Base-by-base conservation (phyloP, 2,888 invertebrate genomes). In the Sinohyriopsis cumingii region DNA sequence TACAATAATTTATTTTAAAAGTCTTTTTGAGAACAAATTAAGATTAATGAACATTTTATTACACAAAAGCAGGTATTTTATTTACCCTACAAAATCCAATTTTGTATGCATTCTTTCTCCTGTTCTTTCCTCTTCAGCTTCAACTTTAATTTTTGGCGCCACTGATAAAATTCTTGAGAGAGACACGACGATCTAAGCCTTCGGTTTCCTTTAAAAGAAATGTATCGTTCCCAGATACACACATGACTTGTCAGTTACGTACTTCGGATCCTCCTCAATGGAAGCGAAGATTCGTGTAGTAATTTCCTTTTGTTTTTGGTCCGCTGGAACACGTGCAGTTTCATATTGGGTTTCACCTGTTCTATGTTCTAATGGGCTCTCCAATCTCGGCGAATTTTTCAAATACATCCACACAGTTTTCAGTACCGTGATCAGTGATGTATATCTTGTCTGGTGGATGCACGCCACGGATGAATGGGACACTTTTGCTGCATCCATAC, bases 211-310 rank as follows among this genome's bases (percentile, higher is more conserved):
- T 60, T 24, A 71, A 33, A n/a, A 19, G 56, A 25, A 76, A 12
- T 54, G 28, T 64, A 76, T 66, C 18, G 65, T 54, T 15, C 75
- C 75, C 4, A 76, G 53, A 15, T 68, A 55, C 1, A 22, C 7
- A 61, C 75, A 76, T 15, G 66, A 65, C 33, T 24, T 15, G 53
- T 76, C 75, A 3, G 75, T 73, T 5, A 72, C 68, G 45, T 73
- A 76, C 54, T 33, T 68, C 0, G 75, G 72, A 59, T 71, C 45
- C 22, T 45, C 19, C 18, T 62, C 68, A 0, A 66, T 28, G 2
- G 68, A 73, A 12, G 63, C 61, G 45, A 68, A 76, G 33, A 73
- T 60, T 24, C 59, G 25, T 18, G 70, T 67, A 9, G 33, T 45
- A 33, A 76, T 68, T 18, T 55, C n/a, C 19, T 55, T 71, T 61